Conservation (phyloP, 2,888 invertebrate genomes). For the Fabriciana adippe region DNA sequence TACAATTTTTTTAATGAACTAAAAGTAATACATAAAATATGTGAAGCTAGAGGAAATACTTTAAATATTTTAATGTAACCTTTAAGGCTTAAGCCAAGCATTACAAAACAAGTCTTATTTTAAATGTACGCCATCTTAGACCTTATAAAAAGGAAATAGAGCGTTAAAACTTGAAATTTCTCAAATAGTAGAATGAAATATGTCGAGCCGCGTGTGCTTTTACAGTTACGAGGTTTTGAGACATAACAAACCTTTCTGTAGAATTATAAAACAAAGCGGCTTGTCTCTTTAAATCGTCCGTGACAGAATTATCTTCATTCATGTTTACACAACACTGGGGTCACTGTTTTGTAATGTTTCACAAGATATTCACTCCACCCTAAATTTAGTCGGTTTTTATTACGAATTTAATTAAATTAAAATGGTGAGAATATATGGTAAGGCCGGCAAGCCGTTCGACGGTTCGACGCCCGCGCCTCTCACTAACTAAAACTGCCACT, state of each 20-base stretch:
- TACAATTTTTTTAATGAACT: too few species aligned
- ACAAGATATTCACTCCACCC: slow-evolving; percentile 9
- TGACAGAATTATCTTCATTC: slow-evolving; percentile 70
- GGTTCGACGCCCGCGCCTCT: slow-evolving; percentile 76
- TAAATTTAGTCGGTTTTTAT: neutral
- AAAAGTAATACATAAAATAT: too few species aligned
- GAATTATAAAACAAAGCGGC: slow-evolving; percentile 78
- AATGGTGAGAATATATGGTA: slow-evolving; percentile 3
- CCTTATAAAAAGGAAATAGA: slow-evolving; percentile 25
- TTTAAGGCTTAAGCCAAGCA: too few species aligned
- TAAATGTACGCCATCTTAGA: slow-evolving; percentile 8
- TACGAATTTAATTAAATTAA: neutral
- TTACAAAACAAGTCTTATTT: slow-evolving; percentile 1
- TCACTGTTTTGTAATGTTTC: slow-evolving; percentile 38
- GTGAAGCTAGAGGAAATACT: too few species aligned
- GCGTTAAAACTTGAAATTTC: slow-evolving; percentile 18
- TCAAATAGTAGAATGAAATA: slow-evolving; percentile 7
- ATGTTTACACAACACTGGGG: slow-evolving; percentile 52
- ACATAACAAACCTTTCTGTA: slow-evolving; percentile 64
- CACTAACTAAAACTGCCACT: slow-evolving; percentile 58
- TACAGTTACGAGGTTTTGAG: slow-evolving; percentile 7
- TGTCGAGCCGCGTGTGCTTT: slow-evolving; percentile 1
- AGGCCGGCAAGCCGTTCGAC: slow-evolving; percentile 68
- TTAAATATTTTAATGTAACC: too few species aligned
- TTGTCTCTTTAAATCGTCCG: slow-evolving; percentile 73